These are phyloP conservation scores for Rhinichthys klamathensis DNA, from an alignment of 2,113 vertebrate genomes.

Conservation along the genomic window DNA sequence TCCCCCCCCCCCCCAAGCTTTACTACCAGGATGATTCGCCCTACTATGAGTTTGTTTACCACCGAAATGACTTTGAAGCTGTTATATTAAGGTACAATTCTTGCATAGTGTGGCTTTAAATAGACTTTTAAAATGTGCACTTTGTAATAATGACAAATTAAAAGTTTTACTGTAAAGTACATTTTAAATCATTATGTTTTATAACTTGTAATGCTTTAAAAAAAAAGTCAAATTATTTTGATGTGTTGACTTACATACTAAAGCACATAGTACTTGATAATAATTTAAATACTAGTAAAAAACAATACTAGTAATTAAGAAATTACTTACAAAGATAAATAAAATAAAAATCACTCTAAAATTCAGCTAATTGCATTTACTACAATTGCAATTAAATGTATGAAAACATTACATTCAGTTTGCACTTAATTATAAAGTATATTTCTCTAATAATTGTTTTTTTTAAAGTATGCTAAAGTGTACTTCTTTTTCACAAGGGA, in stretches of 20 bases:
- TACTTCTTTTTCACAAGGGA: not conserved
- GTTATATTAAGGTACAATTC: too few species aligned
- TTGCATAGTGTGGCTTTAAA: too few species aligned
- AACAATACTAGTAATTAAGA: not conserved
- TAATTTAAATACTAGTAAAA: not conserved
- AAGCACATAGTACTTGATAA: not conserved
- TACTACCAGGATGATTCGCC: too few species aligned
- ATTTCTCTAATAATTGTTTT: not conserved
- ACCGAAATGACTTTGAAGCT: too few species aligned
- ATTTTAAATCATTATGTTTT: not conserved
- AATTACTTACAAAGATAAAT: not conserved
- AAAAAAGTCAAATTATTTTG: not conserved
- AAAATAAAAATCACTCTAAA: not conserved
- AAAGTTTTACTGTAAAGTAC: not conserved
- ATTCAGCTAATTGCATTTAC: not conserved
- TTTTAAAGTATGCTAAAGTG: not conserved
- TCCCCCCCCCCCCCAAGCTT: too few species aligned
- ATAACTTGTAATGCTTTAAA: not conserved
- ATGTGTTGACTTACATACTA: not conserved
- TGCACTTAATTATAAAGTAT: not conserved
- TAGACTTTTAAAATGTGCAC: too few species aligned
- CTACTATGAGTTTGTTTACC: too few species aligned
- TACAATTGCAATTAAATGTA: not conserved
- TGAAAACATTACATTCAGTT: not conserved
- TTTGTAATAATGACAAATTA: too few species aligned